phyloP scores from a whole-genome alignment of 2,888 invertebrate species.

The Clostera curtula region DNA sequence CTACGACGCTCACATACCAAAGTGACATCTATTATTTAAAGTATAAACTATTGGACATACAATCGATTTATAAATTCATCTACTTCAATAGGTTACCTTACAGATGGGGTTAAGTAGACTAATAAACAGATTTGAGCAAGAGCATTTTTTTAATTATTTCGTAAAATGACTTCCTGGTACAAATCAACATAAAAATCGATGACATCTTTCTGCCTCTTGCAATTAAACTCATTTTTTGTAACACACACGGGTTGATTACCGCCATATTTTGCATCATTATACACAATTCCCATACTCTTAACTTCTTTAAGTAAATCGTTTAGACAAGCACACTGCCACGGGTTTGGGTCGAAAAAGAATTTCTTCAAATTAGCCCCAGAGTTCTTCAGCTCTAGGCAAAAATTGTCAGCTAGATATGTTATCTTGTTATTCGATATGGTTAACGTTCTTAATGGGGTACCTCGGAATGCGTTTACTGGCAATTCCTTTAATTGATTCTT shows the following conservation, averaged over 20 bases:
- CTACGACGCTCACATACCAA: no score
- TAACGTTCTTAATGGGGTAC: constrained; percentile 40
- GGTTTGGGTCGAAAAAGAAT: constrained; percentile 55
- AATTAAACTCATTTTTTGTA: constrained; percentile 33
- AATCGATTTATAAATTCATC: no score
- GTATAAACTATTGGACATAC: no score
- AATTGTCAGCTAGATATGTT: constrained; percentile 50
- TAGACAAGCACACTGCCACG: constrained; percentile 60
- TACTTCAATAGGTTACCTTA: no score
- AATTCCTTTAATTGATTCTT: constrained; percentile 42
- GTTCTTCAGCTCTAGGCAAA: constrained; percentile 47
- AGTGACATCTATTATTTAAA: no score
- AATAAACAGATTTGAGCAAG: neutral
- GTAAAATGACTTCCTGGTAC: constrained; percentile 26
- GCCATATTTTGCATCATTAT: constrained; percentile 38
- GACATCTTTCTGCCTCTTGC: constrained; percentile 38
- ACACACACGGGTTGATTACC: constrained; percentile 50
- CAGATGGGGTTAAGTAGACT: constrained; percentile 12
- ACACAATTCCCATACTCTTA: constrained; percentile 36
- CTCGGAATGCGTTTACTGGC: constrained; percentile 43
- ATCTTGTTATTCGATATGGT: constrained; percentile 50
- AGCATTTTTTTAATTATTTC: constrained; percentile 1
- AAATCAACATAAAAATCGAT: constrained; percentile 37
- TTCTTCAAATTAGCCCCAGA: constrained; percentile 41
- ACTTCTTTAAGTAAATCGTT: constrained; percentile 45